Evolutionary conservation across 1,140 invertebrate species (phyloP).

Genomic region (Tribolium madens): DNA sequence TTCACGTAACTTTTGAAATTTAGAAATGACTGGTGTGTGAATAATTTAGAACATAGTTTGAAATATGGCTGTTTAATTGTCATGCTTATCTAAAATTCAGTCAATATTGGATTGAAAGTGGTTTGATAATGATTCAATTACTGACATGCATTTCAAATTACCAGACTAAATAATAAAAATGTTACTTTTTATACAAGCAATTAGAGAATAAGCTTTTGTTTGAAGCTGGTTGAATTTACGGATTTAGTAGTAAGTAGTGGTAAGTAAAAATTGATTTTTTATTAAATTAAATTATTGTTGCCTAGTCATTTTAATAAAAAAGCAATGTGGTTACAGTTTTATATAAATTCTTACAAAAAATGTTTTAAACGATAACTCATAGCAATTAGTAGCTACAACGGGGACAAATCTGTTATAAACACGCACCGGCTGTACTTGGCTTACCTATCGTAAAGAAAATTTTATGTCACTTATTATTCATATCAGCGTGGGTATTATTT

Average conservation of each 20-base stretch:
- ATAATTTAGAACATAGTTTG: neutral
- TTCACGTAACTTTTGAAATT: neutral
- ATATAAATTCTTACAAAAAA: neutral
- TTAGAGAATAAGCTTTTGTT: too few species aligned
- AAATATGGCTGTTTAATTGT: neutral
- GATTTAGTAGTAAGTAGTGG: too few species aligned
- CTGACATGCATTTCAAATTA: neutral
- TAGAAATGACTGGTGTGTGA: neutral
- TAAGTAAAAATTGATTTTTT: neutral
- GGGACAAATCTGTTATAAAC: slow-evolving; percentile 12
- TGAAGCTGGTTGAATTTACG: too few species aligned
- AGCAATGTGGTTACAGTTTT: neutral
- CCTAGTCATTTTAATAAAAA: neutral
- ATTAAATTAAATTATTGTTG: neutral
- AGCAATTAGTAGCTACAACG: slow-evolving; percentile 3
- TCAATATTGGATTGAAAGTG: neutral
- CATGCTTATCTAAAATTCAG: neutral
- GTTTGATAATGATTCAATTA: neutral
- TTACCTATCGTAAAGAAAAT: slow-evolving; percentile 20
- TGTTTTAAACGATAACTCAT: slow-evolving; percentile 1
- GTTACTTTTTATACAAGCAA: too few species aligned
- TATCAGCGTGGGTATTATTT: neutral
- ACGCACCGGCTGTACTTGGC: slow-evolving; percentile 26
- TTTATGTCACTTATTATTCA: slow-evolving; percentile 12
- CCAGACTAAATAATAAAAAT: too few species aligned